These are phyloP conservation scores for Onychorhynchus coronatus DNA, from an alignment of 2,113 vertebrate genomes.

Conservation along the genomic window DNA sequence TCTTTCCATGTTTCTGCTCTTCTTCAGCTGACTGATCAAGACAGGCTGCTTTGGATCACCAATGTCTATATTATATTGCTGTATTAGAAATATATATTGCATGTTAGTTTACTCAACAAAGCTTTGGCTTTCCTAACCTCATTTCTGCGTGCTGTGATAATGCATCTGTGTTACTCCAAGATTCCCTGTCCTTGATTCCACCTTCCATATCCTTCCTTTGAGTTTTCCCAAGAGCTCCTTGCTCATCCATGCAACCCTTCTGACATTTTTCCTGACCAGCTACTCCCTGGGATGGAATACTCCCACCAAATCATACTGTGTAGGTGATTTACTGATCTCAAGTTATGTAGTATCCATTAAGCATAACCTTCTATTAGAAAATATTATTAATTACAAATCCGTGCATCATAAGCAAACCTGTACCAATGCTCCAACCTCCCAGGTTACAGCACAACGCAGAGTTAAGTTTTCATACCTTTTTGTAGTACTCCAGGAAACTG, in stretches of 20 bases:
- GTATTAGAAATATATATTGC: background rate
- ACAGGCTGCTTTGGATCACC: constrained; percentile 84
- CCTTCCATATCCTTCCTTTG: background rate
- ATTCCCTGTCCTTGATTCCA: background rate
- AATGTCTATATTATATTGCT: constrained; percentile 91
- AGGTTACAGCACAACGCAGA: background rate
- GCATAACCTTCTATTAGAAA: background rate
- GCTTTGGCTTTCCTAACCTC: fast-evolving
- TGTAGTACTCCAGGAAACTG: constrained; percentile 87
- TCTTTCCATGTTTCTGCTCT: constrained; percentile 64
- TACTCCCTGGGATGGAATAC: background rate
- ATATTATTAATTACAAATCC: background rate
- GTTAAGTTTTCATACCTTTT: constrained; percentile 71
- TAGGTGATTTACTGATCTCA: background rate
- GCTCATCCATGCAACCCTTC: background rate
- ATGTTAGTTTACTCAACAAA: background rate
- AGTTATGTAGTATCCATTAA: background rate
- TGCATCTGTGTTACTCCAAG: background rate
- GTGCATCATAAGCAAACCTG: background rate
- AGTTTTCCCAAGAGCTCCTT: background rate
- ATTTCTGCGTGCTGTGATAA: background rate
- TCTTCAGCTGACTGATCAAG: constrained; percentile 84
- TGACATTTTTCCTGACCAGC: background rate
- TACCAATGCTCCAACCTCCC: background rate
- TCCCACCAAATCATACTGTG: background rate